phyloP scores from a whole-genome alignment of 2,113 vertebrate species.

The Chlorodrepanis virens region DNA sequence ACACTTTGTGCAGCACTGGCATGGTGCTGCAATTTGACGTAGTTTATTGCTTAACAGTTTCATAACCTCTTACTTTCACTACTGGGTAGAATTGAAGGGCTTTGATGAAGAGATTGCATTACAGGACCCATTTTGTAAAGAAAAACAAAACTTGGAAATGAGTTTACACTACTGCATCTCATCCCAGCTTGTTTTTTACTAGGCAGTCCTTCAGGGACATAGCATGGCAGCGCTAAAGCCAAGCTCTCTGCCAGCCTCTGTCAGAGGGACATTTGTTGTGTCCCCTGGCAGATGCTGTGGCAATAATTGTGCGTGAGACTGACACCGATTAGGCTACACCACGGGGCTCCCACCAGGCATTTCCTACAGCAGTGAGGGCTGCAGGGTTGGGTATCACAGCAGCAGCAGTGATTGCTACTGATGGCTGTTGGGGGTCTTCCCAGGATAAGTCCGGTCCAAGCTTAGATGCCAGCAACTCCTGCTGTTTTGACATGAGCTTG shows the following conservation, averaged over 20 bases:
- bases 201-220: not conserved
- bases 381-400: not conserved
- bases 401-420: not conserved
- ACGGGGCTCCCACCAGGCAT: not conserved
- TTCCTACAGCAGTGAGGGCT: not conserved
- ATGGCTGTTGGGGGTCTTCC: conserved; percentile 47
- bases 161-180: not conserved
- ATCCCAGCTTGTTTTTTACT: not conserved
- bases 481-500: conserved; percentile 44
- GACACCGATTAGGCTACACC: not conserved
- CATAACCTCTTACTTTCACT: not conserved
- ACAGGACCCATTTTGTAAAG: not conserved
- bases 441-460: not conserved
- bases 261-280: not conserved
- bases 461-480: conserved; percentile 40
- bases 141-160: not conserved
- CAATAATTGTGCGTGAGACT: not conserved
- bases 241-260: rapidly evolving
- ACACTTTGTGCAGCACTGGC: conserved; percentile 45
- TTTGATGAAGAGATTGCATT: conserved; percentile 3
- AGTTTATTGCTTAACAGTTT: conserved; percentile 22
- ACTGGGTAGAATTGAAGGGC: not conserved
- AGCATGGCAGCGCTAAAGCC: not conserved
- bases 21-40: not conserved
- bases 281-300: not conserved